Conservation (phyloP, 2,113 vertebrate genomes). For the Echinops telfairi region DNA sequence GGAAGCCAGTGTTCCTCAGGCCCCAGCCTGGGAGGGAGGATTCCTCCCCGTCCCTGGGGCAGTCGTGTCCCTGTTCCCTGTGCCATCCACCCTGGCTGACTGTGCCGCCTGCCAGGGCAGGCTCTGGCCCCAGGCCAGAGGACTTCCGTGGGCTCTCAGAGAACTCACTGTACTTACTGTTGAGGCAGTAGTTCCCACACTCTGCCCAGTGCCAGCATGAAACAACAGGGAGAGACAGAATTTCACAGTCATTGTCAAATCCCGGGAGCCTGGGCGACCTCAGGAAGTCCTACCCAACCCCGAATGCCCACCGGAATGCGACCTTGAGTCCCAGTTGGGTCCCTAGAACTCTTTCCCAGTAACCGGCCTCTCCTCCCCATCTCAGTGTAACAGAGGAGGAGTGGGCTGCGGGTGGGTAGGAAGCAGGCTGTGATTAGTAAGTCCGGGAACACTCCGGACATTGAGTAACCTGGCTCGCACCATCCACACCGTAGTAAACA, state of each 20-base stretch:
- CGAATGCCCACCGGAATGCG: background rate
- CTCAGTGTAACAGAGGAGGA: accelerated
- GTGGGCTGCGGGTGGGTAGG: background rate
- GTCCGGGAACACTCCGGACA: background rate
- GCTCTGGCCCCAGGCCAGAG: constrained; percentile 62
- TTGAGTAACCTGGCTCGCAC: background rate
- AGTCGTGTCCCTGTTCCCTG: background rate
- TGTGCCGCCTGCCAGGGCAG: background rate
- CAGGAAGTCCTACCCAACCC: background rate
- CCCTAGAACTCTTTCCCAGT: background rate
- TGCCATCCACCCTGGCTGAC: background rate
- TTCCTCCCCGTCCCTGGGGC: background rate
- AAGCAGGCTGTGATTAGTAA: background rate
- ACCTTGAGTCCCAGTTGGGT: background rate
- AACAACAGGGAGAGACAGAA: constrained; percentile 84
- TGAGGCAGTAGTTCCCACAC: constrained; percentile 98
- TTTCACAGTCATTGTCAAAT: constrained; percentile 62
- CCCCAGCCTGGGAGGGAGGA: background rate
- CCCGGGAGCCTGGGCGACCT: background rate
- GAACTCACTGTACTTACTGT: constrained; percentile 93
- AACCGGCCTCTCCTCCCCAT: too few relatives aligned
- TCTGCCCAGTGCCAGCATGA: constrained; percentile 92
- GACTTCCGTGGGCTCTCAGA: background rate
- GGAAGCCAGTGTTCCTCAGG: background rate
- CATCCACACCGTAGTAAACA: background rate